A percentile compares a stretch with the other conserved stretches of the same genome.
Conservation (phyloP, 2,888 invertebrate species). For the Eristalis arbustorum region DNA sequence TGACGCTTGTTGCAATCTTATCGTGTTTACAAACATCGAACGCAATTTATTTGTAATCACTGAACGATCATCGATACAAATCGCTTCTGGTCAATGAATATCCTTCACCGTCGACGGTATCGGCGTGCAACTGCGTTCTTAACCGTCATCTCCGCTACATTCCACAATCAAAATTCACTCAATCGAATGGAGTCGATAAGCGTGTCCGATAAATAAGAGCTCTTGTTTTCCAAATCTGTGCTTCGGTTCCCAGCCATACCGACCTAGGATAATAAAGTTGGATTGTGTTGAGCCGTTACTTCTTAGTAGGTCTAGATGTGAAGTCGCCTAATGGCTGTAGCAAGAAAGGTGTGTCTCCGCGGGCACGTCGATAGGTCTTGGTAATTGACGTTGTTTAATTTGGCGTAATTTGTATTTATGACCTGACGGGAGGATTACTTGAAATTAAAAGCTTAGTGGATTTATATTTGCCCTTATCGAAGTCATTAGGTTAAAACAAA, state of each 20-base stretch:
- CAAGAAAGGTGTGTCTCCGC: not conserved
- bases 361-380: not conserved
- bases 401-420: not conserved
- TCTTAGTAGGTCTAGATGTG: not conserved
- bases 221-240: not conserved
- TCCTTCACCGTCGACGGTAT: not conserved
- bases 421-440: too few species aligned
- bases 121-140: not conserved
- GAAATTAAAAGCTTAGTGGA: too few species aligned
- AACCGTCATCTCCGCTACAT: not conserved
- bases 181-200: not conserved
- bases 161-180: not conserved
- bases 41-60: not conserved
- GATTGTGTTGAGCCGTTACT: not conserved
- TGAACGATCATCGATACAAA: not conserved
- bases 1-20: not conserved
- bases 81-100: not conserved
- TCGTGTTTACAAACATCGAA: not conserved
- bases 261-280: slow-evolving; percentile 1
- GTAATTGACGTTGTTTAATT: not conserved
- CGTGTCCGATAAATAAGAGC: not conserved
- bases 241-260: not conserved
- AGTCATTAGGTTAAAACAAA: too few species aligned
- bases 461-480: too few species aligned
- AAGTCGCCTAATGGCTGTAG: not conserved